phyloP scores from a whole-genome alignment of 2,888 invertebrate genomes.

The Synergus itoensis region DNA sequence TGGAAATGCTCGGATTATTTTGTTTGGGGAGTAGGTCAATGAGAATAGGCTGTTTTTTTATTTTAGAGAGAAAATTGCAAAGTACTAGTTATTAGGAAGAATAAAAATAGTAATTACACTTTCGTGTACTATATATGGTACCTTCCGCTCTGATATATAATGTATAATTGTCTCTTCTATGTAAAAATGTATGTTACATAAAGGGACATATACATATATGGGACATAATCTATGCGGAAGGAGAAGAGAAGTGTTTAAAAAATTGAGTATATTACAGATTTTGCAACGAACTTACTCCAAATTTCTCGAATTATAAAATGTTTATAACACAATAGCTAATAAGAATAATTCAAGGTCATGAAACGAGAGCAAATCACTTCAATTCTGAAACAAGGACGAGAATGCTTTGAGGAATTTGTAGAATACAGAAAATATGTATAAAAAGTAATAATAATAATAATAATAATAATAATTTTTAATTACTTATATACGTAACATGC shows the following conservation, averaged over 20 bases:
- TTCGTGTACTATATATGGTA: background rate
- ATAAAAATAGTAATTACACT: background rate
- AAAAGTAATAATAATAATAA: no score
- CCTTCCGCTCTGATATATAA: background rate
- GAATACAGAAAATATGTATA: background rate
- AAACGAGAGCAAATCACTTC: background rate
- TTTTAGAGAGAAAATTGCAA: background rate
- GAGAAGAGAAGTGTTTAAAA: no score
- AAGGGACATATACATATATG: background rate
- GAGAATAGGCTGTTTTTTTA: background rate
- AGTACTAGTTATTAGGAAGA: background rate
- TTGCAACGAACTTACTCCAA: no score
- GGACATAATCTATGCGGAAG: background rate
- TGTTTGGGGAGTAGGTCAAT: background rate
- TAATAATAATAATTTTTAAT: no score
- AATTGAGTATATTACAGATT: no score
- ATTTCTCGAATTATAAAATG: background rate
- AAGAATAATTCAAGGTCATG: background rate
- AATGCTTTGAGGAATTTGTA: background rate
- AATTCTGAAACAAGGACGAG: background rate
- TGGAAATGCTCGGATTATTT: background rate
- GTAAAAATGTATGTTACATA: background rate
- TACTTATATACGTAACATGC: background rate
- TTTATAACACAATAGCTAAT: background rate
- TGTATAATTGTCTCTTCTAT: background rate